These are phyloP conservation scores for Ennomos fuscantarius DNA, from an alignment of 2,888 invertebrate genomes.

Conservation along the genomic window DNA sequence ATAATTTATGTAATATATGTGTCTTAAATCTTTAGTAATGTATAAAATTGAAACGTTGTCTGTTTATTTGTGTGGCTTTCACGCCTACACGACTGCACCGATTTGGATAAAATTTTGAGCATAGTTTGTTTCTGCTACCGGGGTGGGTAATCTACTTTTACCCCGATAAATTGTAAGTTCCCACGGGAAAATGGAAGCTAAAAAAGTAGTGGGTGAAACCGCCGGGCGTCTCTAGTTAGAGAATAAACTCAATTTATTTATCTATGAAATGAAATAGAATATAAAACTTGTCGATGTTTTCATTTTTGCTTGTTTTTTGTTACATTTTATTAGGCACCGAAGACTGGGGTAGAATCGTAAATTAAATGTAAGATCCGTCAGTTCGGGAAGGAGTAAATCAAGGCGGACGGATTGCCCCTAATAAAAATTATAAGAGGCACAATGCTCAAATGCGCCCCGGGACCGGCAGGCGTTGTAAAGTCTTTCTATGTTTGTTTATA, in stretches of 20 bases:
- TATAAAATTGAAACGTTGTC: too few relatives aligned
- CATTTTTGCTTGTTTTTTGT: constrained; percentile 82
- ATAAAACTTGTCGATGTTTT: constrained; percentile 54
- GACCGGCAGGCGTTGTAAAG: constrained; percentile 82
- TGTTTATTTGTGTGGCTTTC: too few relatives aligned
- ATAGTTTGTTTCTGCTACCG: too few relatives aligned
- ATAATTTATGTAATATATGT: too few relatives aligned
- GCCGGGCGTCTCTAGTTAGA: too few relatives aligned
- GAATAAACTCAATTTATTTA: constrained; percentile 19
- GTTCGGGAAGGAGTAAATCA: constrained; percentile 85
- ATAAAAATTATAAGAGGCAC: constrained; percentile 86
- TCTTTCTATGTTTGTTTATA: constrained; percentile 84
- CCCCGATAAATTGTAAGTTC: too few relatives aligned
- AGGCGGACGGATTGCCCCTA: constrained; percentile 84
- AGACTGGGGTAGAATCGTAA: constrained; percentile 80
- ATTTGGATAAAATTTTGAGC: too few relatives aligned
- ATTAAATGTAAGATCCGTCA: constrained; percentile 84
- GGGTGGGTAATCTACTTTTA: too few relatives aligned
- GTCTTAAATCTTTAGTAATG: too few relatives aligned
- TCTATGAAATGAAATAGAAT: constrained; percentile 40
- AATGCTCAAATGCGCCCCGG: constrained; percentile 80
- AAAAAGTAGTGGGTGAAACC: too few relatives aligned
- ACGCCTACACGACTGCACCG: too few relatives aligned
- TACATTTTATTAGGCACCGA: constrained; percentile 76
- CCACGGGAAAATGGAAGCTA: too few relatives aligned